These are phyloP conservation scores for Heliopora coerulea DNA, from an alignment of 92 coral and sea anemone species.

Conservation along the genomic window DNA sequence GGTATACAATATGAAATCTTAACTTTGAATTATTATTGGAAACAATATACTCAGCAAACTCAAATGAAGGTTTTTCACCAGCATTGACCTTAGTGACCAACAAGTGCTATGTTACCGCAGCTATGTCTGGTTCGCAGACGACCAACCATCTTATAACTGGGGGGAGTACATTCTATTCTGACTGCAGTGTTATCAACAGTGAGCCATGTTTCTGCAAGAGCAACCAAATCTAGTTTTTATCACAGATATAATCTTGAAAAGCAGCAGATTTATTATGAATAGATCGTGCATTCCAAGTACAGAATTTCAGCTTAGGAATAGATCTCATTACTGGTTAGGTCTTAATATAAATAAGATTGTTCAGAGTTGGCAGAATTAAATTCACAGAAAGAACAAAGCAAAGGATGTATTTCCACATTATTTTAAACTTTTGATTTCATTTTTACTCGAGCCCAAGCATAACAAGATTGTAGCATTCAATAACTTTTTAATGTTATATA, in stretches of 20 bases:
- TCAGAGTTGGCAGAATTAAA: no score
- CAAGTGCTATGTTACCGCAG: slow-evolving; percentile 45
- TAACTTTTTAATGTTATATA: no score
- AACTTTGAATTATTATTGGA: neutral
- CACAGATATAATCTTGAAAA: slow-evolving; percentile 34
- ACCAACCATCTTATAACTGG: neutral
- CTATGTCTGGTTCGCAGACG: slow-evolving; percentile 22
- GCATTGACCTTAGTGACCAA: slow-evolving; percentile 35
- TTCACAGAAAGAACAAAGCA: no score
- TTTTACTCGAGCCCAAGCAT: no score
- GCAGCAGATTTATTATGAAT: slow-evolving; percentile 36
- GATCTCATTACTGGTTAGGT: no score
- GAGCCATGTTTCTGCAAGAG: slow-evolving; percentile 40
- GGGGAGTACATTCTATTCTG: slow-evolving; percentile 33
- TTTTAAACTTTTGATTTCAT: no score
- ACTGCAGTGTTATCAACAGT: slow-evolving; percentile 23
- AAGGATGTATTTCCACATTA: no score
- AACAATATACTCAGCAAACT: slow-evolving; percentile 6
- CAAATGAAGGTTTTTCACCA: slow-evolving; percentile 24
- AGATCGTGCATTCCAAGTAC: slow-evolving; percentile 36
- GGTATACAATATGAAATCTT: neutral
- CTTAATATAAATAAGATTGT: no score
- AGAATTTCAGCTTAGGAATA: neutral
- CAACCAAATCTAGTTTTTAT: slow-evolving; percentile 27
- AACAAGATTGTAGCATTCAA: no score